phyloP scores from a whole-genome alignment of 2,888 invertebrate species.

The Caenorhabditis imperialis region DNA sequence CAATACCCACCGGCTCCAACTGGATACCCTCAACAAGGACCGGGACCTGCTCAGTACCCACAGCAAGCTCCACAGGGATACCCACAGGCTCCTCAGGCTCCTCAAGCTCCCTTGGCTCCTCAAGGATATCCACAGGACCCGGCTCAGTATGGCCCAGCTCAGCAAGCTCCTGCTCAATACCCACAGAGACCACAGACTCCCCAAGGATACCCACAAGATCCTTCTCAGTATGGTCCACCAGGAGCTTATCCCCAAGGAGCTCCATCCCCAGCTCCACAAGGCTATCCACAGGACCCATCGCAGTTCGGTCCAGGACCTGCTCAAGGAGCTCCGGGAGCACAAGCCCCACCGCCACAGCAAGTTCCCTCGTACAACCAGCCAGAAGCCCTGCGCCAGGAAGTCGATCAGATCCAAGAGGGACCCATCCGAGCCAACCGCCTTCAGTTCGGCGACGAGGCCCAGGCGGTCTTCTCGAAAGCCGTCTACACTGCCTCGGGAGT shows the following conservation, averaged over 20 bases:
- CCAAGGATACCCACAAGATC: not conserved
- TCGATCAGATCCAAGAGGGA: constrained; percentile 40
- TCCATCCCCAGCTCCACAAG: not conserved
- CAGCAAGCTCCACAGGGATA: constrained; percentile 14
- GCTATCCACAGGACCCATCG: constrained; percentile 4
- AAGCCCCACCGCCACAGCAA: constrained; percentile 21
- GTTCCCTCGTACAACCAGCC: constrained; percentile 22
- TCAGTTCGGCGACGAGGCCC: constrained; percentile 50
- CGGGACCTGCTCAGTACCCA: constrained; percentile 3
- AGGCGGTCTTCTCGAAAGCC: constrained; percentile 44
- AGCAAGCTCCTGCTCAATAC: not conserved
- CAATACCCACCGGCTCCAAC: not conserved
- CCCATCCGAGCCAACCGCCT: constrained; percentile 20
- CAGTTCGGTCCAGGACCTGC: constrained; percentile 7
- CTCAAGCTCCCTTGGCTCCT: not conserved
- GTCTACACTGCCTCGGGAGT: constrained; percentile 39
- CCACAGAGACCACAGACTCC: not conserved
- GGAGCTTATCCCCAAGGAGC: not conserved
- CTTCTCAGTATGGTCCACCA: too few relatives aligned
- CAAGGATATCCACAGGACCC: constrained; percentile 23
- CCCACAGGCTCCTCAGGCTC: constrained; percentile 10
- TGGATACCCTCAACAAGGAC: not conserved
- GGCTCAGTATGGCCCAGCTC: not conserved
- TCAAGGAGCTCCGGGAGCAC: too few relatives aligned
- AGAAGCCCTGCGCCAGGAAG: constrained; percentile 28